Percentiles rank a stretch among this genome's conserved stretches.
Evolutionary conservation across 2,888 invertebrate species (phyloP).

Genomic region (Odontomyia ornata): DNA sequence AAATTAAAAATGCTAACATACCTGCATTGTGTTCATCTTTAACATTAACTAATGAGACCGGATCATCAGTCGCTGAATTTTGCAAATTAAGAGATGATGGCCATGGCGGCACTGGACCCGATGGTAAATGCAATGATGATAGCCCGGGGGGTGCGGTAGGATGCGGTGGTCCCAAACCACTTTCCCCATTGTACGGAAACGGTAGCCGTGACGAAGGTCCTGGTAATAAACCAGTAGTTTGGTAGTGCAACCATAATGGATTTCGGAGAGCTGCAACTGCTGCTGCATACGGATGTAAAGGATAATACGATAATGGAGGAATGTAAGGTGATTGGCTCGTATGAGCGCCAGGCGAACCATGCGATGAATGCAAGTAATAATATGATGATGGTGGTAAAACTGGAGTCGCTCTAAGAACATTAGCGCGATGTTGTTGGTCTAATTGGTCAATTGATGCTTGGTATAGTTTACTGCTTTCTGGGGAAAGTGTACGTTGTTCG

Average conservation of each 20-base stretch:
- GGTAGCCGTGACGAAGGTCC: constrained; percentile 62
- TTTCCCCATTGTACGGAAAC: constrained; percentile 54
- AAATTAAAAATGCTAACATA: constrained; percentile 51
- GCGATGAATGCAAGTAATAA: constrained; percentile 63
- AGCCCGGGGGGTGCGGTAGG: constrained; percentile 51
- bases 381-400: constrained; percentile 56
- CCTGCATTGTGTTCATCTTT: constrained; percentile 65
- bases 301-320: constrained; percentile 59
- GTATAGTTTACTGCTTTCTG: constrained; percentile 45
- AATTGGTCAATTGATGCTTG: constrained; percentile 45
- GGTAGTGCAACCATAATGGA: constrained; percentile 67
- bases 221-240: constrained; percentile 60
- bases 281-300: constrained; percentile 56
- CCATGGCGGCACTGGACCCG: constrained; percentile 39
- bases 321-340: constrained; percentile 60
- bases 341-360: constrained; percentile 57
- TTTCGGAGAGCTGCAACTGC: constrained; percentile 65
- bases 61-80: constrained; percentile 49
- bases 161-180: constrained; percentile 43
- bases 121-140: constrained; percentile 52
- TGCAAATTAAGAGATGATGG: constrained; percentile 44
- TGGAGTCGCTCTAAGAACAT: constrained; percentile 42
- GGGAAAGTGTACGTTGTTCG: constrained; percentile 39
- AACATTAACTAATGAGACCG: constrained; percentile 62
- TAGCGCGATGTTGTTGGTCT: constrained; percentile 26